Percentiles rank a stretch among this genome's conserved stretches.
These are phyloP conservation scores for Oppia nitens DNA, from an alignment of 1,140 invertebrate species.

Conservation along the genomic window DNA sequence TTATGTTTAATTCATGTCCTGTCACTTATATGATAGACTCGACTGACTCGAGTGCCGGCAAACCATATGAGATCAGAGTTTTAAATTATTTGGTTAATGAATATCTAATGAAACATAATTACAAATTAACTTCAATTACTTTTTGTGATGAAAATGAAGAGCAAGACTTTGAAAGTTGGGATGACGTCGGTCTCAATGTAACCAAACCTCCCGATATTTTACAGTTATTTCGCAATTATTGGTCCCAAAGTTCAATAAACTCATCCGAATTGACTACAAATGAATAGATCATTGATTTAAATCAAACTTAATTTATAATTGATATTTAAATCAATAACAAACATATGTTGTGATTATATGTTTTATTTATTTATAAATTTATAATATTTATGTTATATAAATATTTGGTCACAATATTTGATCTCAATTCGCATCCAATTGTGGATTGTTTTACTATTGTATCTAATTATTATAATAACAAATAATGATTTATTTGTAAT, in stretches of 20 bases:
- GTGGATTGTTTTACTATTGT: too few species aligned
- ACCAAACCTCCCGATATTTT: constrained; percentile 57
- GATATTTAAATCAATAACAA: too few species aligned
- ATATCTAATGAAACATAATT: constrained; percentile 57
- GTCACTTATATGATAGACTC: background rate
- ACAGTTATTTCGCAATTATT: constrained; percentile 53
- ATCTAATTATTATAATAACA: too few species aligned
- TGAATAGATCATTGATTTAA: too few species aligned
- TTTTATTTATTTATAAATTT: too few species aligned
- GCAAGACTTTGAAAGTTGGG: constrained; percentile 87
- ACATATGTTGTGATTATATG: too few species aligned
- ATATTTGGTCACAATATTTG: too few species aligned
- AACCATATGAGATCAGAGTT: constrained; percentile 64
- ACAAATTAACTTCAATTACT: constrained; percentile 75
- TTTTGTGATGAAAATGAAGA: constrained; percentile 82
- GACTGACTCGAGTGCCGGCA: constrained; percentile 31
- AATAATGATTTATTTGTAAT: too few species aligned
- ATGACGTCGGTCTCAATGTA: constrained; percentile 67
- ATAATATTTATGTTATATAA: too few species aligned
- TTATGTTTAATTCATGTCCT: background rate
- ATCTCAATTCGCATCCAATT: too few species aligned
- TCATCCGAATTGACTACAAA: background rate
- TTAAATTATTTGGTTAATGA: constrained; percentile 77
- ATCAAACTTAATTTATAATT: too few species aligned
- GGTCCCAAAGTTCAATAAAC: constrained; percentile 6